Base-by-base conservation (phyloP, 2,113 vertebrate species). In the Pterocles gutturalis region DNA sequence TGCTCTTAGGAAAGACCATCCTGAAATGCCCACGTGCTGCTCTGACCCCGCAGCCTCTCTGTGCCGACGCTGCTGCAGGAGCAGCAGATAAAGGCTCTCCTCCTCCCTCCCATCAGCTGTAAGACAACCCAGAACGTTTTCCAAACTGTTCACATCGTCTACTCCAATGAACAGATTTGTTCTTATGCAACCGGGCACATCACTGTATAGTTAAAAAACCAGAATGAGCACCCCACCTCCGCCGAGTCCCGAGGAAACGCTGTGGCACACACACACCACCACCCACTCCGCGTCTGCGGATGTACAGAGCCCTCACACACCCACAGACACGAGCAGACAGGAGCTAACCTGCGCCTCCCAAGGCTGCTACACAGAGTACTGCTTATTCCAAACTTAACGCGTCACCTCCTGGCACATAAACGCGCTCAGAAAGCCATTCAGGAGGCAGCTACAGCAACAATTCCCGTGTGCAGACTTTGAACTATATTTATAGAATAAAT, bases 161-260 rank as follows among this genome's bases (percentile, higher is more conserved):
- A 34, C 18, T 55, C 61, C 17, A 51, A 38, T 3, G 6, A 83
- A 20, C 15, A 41, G 25, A 25, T 9, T 57, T 12, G 25, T n/a
- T 38, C 12, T 48, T 14, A 14, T 2, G 11, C 36, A 48, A 41
- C 34, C 24, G 21, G 16, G 41, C 29, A 20, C 33, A 48, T 36
- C 36, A 2, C 11, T 3, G 15, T 3, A 24, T 0, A 21, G 24
- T 49, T 11, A 7, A 60, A 71, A 65, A 26, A 11, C 17, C 26
- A 17, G 28, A n/a, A 60, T 1, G 14, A 54, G 18, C 7, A 17
- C 7, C 43, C 29, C 34, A 38, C 9, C n/a, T 29, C 65, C 7
- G 0, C 4, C 33, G 14, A 31, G 21, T 5, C 4, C 53, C 2
- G 1, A 14, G 55, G 25, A 67, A 66, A 62, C 1, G 8, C 26